These are phyloP conservation scores for Hirudo medicinalis DNA, from an alignment of 1,140 invertebrate species.

Conservation along the genomic window DNA sequence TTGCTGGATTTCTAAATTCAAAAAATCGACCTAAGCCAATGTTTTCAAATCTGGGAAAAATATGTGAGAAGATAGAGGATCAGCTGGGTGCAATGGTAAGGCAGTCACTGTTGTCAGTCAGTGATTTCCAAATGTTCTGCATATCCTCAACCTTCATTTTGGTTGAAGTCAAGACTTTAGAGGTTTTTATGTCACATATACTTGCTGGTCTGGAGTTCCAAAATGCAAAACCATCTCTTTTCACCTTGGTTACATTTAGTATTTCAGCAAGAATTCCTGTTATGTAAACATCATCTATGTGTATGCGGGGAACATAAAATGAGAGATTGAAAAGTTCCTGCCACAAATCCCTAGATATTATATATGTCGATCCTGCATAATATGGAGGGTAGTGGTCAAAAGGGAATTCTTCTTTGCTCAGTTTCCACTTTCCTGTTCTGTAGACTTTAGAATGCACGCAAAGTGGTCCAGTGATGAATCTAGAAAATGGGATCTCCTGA, in stretches of 20 bases:
- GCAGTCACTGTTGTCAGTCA: background rate
- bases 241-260: slow-evolving; percentile 14
- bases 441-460: slow-evolving; percentile 16
- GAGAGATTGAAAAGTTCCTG: slow-evolving; percentile 26
- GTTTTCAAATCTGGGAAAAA: too few relatives aligned
- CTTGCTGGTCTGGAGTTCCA: slow-evolving; percentile 13
- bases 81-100: too few relatives aligned
- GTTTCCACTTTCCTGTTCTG: slow-evolving; percentile 29
- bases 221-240: slow-evolving; percentile 19
- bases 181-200: slow-evolving; percentile 17
- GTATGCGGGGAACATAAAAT: slow-evolving; percentile 29
- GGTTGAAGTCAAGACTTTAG: slow-evolving; percentile 16
- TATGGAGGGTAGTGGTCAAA: slow-evolving; percentile 31
- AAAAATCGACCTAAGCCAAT: too few relatives aligned
- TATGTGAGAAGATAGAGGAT: too few relatives aligned
- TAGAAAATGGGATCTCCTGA: background rate
- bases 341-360: slow-evolving; percentile 28
- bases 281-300: slow-evolving; percentile 42
- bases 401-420: slow-evolving; percentile 28
- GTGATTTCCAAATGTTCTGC: slow-evolving; percentile 13
- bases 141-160: slow-evolving; percentile 13
- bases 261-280: slow-evolving; percentile 35
- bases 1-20: too few relatives aligned
- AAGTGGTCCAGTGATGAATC: slow-evolving; percentile 19
- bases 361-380: slow-evolving; percentile 31